A percentile compares a stretch with the other conserved stretches of the same genome.
phyloP scores from a whole-genome alignment of 2,888 invertebrate species.

The Melanostoma mellinum region DNA sequence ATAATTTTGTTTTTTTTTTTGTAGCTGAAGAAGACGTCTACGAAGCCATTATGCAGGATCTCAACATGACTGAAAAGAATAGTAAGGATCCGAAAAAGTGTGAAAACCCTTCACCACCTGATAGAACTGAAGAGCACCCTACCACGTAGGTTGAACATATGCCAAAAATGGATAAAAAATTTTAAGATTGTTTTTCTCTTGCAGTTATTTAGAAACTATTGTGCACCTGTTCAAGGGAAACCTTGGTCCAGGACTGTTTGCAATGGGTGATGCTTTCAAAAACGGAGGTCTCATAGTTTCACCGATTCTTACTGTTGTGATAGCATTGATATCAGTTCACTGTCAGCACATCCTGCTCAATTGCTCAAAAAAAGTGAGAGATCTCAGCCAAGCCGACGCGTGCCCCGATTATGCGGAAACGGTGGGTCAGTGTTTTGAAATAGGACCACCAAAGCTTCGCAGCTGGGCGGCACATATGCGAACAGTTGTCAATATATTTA shows the following conservation, averaged over 20 bases:
- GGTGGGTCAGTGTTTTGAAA: constrained; percentile 90
- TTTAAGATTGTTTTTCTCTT: constrained; percentile 6
- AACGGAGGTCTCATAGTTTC: constrained; percentile 95
- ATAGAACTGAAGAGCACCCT: constrained; percentile 42
- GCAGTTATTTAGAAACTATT: constrained; percentile 92
- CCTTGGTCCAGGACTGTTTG: constrained; percentile 97
- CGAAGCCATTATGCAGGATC: constrained; percentile 34
- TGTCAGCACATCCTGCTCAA: constrained; percentile 95
- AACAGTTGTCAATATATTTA: constrained; percentile 90
- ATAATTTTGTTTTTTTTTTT: background rate
- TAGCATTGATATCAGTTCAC: constrained; percentile 94
- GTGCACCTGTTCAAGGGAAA: constrained; percentile 97
- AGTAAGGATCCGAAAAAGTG: constrained; percentile 17
- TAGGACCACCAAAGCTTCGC: constrained; percentile 87
- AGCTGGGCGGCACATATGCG: constrained; percentile 86
- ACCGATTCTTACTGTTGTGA: constrained; percentile 88
- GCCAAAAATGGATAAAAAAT: background rate
- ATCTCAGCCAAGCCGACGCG: constrained; percentile 83
- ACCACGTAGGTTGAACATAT: constrained; percentile 51
- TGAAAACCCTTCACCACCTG: constrained; percentile 12
- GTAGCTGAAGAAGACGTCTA: constrained; percentile 7
- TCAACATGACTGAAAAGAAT: constrained; percentile 24
- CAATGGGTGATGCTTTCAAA: constrained; percentile 96
- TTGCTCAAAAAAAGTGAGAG: constrained; percentile 87
- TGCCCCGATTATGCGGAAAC: constrained; percentile 91